A percentile compares a stretch with the other conserved stretches of the same genome.
Conservation (phyloP, 2,888 invertebrate species). For the Dynastes tityus region DNA sequence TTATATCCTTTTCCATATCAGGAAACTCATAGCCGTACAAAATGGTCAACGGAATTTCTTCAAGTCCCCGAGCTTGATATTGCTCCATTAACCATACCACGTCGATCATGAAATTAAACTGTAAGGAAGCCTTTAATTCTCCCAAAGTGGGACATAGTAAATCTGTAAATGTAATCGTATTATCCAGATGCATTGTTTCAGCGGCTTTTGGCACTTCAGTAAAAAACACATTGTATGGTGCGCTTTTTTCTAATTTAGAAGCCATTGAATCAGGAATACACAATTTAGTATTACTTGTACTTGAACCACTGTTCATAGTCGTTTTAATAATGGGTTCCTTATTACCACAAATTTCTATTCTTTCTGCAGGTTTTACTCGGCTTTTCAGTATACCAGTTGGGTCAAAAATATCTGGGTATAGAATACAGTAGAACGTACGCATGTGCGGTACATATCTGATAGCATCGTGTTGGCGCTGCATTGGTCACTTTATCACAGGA, state of each 20-base stretch:
- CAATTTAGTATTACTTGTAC: too few species aligned
- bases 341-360: neutral
- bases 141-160: conserved; percentile 86
- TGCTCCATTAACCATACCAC: conserved; percentile 91
- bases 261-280: too few species aligned
- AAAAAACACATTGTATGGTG: conserved; percentile 84
- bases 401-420: too few species aligned
- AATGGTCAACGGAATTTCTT: conserved; percentile 81
- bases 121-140: conserved; percentile 81
- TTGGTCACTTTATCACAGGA: too few species aligned
- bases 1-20: conserved; percentile 70
- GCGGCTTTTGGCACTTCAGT: conserved; percentile 79
- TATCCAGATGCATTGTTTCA: conserved; percentile 77
- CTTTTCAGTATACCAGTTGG: conserved; percentile 71
- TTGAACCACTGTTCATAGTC: neutral
- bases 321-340: conserved; percentile 25
- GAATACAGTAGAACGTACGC: too few species aligned
- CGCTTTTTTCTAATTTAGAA: conserved; percentile 73
- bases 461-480: too few species aligned
- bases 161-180: conserved; percentile 83
- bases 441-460: too few species aligned
- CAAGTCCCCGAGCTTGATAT: conserved; percentile 84
- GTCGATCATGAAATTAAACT: conserved; percentile 96
- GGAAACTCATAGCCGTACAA: conserved; percentile 82
- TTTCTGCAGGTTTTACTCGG: conserved; percentile 36